Evolutionary conservation across 2,797 vertebrate species (phyloP).

Genomic region (Galaxias olidus): DNA sequence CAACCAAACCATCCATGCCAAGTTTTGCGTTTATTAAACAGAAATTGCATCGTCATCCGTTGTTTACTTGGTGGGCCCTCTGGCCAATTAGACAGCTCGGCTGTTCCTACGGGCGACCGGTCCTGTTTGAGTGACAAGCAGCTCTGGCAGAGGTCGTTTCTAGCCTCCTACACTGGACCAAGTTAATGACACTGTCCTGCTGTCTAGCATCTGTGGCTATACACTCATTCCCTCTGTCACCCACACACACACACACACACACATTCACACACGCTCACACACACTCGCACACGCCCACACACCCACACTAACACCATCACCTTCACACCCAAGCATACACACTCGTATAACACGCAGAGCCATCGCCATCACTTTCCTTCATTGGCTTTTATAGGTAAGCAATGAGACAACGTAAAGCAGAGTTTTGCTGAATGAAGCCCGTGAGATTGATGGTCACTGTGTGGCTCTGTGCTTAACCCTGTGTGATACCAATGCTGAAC

Average conservation of each 20-base stretch:
- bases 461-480: neutral
- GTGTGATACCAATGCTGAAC: slow-evolving; percentile 17
- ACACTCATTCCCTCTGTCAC: neutral
- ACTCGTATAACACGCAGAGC: too few species aligned
- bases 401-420: too few species aligned
- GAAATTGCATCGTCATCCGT: too few species aligned
- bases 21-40: too few species aligned
- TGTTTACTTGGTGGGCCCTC: slow-evolving; percentile 23
- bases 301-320: too few species aligned
- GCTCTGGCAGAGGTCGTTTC: slow-evolving; percentile 48
- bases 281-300: slow-evolving; percentile 12
- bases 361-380: too few species aligned
- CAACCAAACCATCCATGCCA: too few species aligned
- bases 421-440: slow-evolving; percentile 3
- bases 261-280: slow-evolving; percentile 1
- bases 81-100: slow-evolving; percentile 46
- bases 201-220: slow-evolving; percentile 63
- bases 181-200: slow-evolving; percentile 65
- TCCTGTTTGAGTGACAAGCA: slow-evolving; percentile 52
- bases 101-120: slow-evolving; percentile 27
- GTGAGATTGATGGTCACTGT: slow-evolving; percentile 18
- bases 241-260: slow-evolving; percentile 3
- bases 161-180: slow-evolving; percentile 41
- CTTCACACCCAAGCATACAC: slow-evolving; percentile 3
- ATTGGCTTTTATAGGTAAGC: neutral